Evolutionary conservation across 2,797 vertebrate species (phyloP).

Genomic region (Acestrorhynchus altus): DNA sequence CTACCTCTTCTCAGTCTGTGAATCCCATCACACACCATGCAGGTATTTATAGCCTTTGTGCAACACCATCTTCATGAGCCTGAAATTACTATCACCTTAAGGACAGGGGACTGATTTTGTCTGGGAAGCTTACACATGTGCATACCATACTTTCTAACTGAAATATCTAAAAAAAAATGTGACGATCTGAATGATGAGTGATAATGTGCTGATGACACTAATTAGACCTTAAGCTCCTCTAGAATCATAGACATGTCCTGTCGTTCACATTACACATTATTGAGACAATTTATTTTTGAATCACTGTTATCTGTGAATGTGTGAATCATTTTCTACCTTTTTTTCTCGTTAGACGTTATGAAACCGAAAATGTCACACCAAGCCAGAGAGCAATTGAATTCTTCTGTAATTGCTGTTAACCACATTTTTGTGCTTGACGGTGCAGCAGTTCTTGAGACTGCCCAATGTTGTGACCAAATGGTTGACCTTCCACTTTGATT

Average conservation of each 20-base stretch:
- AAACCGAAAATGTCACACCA: constrained; percentile 7
- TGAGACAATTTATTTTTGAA: constrained; percentile 17
- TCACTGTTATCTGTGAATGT: neutral
- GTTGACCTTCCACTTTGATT: constrained; percentile 23
- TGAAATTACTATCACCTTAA: too few relatives aligned
- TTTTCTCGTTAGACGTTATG: constrained; percentile 26
- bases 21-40: too few relatives aligned
- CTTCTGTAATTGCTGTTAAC: neutral
- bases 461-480: constrained; percentile 2
- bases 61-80: too few relatives aligned
- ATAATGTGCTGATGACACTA: neutral
- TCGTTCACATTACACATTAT: neutral
- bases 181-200: neutral
- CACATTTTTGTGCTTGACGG: neutral
- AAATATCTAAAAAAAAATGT: neutral
- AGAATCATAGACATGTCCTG: neutral
- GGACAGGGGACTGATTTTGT: too few relatives aligned
- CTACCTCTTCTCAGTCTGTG: too few relatives aligned
- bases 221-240: neutral
- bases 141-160: neutral
- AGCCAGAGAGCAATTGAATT: neutral
- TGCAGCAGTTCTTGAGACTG: neutral
- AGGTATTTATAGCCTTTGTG: too few relatives aligned
- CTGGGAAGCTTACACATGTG: too few relatives aligned
- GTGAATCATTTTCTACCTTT: constrained; percentile 30